These are phyloP conservation scores for Protomyctophum bolini DNA, from an alignment of 2,113 vertebrate genomes.

Conservation along the genomic window DNA sequence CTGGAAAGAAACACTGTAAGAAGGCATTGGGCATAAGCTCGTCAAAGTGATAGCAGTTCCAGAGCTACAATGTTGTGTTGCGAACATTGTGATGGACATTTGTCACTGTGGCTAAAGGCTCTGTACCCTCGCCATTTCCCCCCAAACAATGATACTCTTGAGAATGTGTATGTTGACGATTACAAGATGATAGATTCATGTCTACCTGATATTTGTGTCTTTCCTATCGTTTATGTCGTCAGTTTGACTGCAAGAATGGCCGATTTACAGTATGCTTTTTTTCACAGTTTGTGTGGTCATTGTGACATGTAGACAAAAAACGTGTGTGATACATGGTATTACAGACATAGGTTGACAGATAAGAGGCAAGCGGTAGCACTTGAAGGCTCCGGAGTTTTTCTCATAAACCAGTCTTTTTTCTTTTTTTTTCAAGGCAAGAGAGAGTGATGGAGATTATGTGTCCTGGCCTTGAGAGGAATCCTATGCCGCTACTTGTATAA, in stretches of 20 bases:
- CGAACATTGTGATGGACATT: slow-evolving; percentile 19
- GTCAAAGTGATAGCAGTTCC: not conserved
- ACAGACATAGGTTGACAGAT: slow-evolving; percentile 33
- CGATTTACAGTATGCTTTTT: too few relatives aligned
- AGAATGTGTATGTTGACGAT: too few relatives aligned
- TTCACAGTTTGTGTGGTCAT: not conserved
- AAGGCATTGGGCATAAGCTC: not conserved
- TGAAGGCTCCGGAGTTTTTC: slow-evolving; percentile 77
- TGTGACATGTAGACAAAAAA: not conserved
- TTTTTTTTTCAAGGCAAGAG: slow-evolving; percentile 73
- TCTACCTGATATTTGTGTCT: too few relatives aligned
- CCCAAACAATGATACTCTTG: too few relatives aligned
- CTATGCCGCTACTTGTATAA: slow-evolving; percentile 94
- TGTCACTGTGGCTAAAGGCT: slow-evolving; percentile 8
- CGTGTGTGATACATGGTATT: not conserved
- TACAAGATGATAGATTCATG: too few relatives aligned
- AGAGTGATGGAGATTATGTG: slow-evolving; percentile 90
- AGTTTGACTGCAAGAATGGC: too few relatives aligned
- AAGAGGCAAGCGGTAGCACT: slow-evolving; percentile 51
- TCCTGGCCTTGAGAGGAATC: slow-evolving; percentile 92
- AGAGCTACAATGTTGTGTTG: slow-evolving; percentile 33
- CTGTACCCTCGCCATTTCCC: too few relatives aligned
- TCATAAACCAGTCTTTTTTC: slow-evolving; percentile 80
- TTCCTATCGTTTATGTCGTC: too few relatives aligned
- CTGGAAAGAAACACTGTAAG: not conserved